A percentile compares a stretch with the other conserved stretches of the same genome.
Conservation (phyloP, 2,888 invertebrate genomes). For the Steinernema scapterisci region DNA sequence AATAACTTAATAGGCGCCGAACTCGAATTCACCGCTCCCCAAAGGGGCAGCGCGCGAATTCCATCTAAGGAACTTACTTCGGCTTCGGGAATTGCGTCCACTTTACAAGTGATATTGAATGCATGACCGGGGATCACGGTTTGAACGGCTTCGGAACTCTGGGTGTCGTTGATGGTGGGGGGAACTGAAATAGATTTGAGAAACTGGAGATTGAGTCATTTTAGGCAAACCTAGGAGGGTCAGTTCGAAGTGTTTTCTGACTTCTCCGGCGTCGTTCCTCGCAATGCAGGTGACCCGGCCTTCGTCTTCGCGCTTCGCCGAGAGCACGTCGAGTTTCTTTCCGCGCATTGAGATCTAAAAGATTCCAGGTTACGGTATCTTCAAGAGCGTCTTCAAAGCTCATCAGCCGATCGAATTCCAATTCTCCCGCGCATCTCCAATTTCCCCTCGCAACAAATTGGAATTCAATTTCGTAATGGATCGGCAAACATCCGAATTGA, state of each 20-base stretch:
- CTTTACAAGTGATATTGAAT: conserved; percentile 69
- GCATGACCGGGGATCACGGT: conserved; percentile 45
- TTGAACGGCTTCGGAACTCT: conserved; percentile 52
- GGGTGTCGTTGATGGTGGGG: conserved; percentile 57
- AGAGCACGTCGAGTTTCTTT: conserved; percentile 53
- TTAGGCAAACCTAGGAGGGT: conserved; percentile 47
- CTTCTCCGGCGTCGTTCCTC: conserved; percentile 57
- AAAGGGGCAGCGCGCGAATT: background rate
- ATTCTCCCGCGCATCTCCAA: conserved; percentile 24
- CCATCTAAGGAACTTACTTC: conserved; percentile 38
- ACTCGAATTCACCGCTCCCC: no score
- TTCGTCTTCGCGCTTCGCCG: conserved; percentile 42
- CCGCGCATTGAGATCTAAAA: conserved; percentile 54
- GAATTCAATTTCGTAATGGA: conserved; percentile 6
- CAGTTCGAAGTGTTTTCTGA: conserved; percentile 59
- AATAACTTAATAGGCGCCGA: conserved; percentile 11
- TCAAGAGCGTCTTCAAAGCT: background rate
- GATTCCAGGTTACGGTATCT: background rate
- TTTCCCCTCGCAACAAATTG: conserved; percentile 1
- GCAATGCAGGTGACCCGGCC: conserved; percentile 18
- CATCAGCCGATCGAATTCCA: background rate
- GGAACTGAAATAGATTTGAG: conserved; percentile 45
- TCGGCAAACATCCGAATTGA: background rate
- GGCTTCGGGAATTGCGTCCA: conserved; percentile 69
- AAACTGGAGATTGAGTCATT: background rate